These are phyloP conservation scores for Pterois miles DNA, from an alignment of 2,797 vertebrate genomes.

Conservation along the genomic window DNA sequence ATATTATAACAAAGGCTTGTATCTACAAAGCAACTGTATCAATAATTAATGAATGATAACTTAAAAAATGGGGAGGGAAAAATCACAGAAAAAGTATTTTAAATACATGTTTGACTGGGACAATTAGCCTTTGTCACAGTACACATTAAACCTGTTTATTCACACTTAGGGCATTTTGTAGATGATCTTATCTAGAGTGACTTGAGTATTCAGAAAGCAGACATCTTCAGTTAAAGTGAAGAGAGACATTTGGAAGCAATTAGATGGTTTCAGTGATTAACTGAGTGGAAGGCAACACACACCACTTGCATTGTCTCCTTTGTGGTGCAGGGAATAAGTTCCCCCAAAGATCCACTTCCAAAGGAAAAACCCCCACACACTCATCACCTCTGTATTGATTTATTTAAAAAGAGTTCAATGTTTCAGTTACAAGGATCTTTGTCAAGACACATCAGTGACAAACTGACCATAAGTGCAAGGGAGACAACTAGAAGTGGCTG, in stretches of 20 bases:
- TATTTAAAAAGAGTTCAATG: background rate
- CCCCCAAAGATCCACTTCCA: background rate
- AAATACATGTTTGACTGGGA: background rate
- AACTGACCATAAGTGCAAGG: background rate
- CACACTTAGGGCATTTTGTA: background rate
- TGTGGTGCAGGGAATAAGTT: background rate
- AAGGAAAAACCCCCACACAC: background rate
- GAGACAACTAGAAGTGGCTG: background rate
- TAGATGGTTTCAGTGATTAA: background rate
- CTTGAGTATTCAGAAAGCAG: background rate
- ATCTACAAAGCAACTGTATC: background rate
- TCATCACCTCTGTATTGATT: background rate
- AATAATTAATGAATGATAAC: background rate
- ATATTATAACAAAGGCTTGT: background rate
- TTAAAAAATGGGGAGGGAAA: background rate
- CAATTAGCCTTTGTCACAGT: background rate
- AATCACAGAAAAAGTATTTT: background rate
- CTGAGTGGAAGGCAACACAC: background rate
- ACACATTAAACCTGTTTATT: background rate
- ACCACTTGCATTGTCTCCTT: background rate
- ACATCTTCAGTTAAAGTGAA: slow-evolving; percentile 2
- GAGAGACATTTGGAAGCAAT: slow-evolving; percentile 1
- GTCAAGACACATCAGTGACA: background rate
- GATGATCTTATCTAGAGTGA: background rate
- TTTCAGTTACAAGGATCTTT: background rate